Base-by-base conservation (phyloP, 1,140 invertebrate genomes). In the Sycobia sp. region DNA sequence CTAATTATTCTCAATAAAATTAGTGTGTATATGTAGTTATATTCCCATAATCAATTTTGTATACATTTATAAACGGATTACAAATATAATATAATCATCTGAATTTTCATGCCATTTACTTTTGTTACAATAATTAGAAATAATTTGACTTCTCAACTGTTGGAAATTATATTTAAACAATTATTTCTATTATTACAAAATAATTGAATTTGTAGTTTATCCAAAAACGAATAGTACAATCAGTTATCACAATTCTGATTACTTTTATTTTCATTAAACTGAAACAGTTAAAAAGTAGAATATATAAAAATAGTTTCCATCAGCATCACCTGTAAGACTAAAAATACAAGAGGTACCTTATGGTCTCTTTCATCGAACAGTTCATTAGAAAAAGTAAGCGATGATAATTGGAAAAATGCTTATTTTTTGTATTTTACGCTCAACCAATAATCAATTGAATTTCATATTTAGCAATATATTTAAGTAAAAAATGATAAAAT, bases 301-400 rank as follows among this genome's bases (percentile, higher is more conserved):
- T 72, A 71, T 78, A 76, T 74, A 76, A 76, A 78, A 78, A 78
- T 78, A 78, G 73, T 78, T 75, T 70, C 67, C 71, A 69, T 71
- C 66, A 70, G 71, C 65, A 73, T 66, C 62, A 61, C 60, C 18
- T 20, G 51, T 41, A 49, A 62, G 51, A 55, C 44, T 46, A 62
- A 62, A 32, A 41, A 49, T 55, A 49, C 20, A 55, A 55, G 41
- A 41, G 51, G 32, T 55, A 27, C 60, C 34, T 32, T 62, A 29
- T 55, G 34, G 60, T 62, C 51, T 62, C 59, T 62, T 47, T 62
- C 36, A 62, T 62, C 60, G 60, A 62, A 62, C 60, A 62, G 51
- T 62, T 43, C 23, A 16, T 62, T 62, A 47, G 13, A 49, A 62
- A 53, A 62, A 49, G 39, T 47, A 62, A 62, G n/a, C 39, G 34